Base-by-base conservation (phyloP, 2,797 vertebrate species). In the Kryptolebias ocellatus region DNA sequence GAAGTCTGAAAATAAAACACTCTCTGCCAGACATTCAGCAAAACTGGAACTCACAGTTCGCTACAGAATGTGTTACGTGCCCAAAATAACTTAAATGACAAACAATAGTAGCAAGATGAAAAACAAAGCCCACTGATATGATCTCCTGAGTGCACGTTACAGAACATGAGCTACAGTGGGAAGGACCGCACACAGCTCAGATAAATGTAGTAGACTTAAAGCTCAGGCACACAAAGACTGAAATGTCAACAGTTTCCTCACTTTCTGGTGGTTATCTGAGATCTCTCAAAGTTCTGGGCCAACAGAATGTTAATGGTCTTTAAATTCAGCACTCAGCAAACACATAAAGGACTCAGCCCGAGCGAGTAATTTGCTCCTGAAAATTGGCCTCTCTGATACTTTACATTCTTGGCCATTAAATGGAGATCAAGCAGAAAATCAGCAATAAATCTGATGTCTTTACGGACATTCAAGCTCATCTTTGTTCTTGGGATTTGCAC, bases 271-370 rank as follows among this genome's bases (percentile, higher is more conserved):
- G 44, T 31, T 64, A 63, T 65, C 31, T 5, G 49, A 64, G 59
- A 80, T 68, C 64, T 70, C 64, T 75, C 65, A 76, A 57, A 64
- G 52, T 77, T 67, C 74, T 67, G 73, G 79, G 59, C 78, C 66
- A 77, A 79, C 66, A 74, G 57, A 79, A 83, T 82, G 78, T 87
- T 84, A 89, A 90, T 84, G 64, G 72, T 71, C 78, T 88, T 89
- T 89, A 82, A 85, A 88, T 76, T 76, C 84, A 85, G 70, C 83
- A 80, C 87, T 87, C 79, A 84, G 86, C 86, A 90, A 89, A 90
- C 86, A 84, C 80, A 82, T 82, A 83, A 82, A 84, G 76, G 78
- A 77, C 72, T 83, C 80, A 80, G 63, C 83, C 76, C 72, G 80
- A 77, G 85, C 51, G 64, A 64, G 65, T 88, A 81, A 91, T 90